These are phyloP conservation scores for Arizona elegans DNA, from an alignment of 2,113 vertebrate species.

Conservation along the genomic window DNA sequence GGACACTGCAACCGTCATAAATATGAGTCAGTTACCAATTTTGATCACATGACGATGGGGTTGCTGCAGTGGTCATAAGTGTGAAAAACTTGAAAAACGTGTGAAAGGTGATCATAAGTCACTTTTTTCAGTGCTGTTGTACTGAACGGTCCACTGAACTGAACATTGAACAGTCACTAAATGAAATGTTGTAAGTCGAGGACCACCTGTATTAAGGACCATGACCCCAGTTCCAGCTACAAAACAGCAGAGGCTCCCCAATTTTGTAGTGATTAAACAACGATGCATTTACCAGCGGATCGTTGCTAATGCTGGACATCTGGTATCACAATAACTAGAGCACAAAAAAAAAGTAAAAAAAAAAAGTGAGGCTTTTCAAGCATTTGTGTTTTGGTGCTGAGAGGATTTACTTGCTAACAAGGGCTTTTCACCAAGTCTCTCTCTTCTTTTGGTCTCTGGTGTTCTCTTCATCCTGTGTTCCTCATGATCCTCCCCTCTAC, in stretches of 20 bases:
- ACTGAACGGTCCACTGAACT: no score
- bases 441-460: constrained; percentile 9
- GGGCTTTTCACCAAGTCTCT: constrained; percentile 23
- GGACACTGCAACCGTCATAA: no score
- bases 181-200: no score
- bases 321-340: constrained; percentile 19
- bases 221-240: neutral
- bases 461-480: constrained; percentile 16
- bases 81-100: no score
- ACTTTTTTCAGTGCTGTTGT: no score
- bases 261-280: constrained; percentile 6
- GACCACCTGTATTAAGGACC: neutral
- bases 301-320: constrained; percentile 17
- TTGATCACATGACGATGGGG: no score
- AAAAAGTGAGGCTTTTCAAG: neutral
- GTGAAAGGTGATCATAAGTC: no score
- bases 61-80: no score
- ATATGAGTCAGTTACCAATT: no score
- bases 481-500: constrained; percentile 17
- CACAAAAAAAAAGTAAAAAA: no score
- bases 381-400: rapidly evolving
- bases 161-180: no score
- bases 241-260: neutral
- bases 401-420: constrained; percentile 16
- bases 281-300: constrained; percentile 3